Evolutionary conservation across 1,140 invertebrate species (phyloP), one percentile per base, ranked within the genome.

Genomic region (Scaptodrosophila lebanonensis): DNA sequence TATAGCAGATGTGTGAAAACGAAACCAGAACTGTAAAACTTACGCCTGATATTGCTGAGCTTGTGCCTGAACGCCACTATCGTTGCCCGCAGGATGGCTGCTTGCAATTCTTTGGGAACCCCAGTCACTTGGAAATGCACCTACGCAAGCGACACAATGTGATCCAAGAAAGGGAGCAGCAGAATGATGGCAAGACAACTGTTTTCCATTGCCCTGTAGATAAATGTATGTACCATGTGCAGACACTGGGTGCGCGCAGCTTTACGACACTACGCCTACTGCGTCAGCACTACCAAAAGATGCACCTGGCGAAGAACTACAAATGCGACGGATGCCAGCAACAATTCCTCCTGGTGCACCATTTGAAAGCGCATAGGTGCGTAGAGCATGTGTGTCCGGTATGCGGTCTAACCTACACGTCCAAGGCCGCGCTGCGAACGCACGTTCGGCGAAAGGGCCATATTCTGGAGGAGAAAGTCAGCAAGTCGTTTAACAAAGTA

Each of bases 241-340:
- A 53, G 5, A 11, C 25, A 1, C 13, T 33, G 13, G 45, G 12
- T 0, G 22, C 33, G 4, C 63, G 75, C 0, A 60, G 66, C 7
- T 88, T 88, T 48, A 60, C 70, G 47, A 72, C 59, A 17, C 45
- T 88, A 0, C 87, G 87, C 15, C 43, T 70, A 5, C 38, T 88
- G 27, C 85, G 87, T 12, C 85, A 92, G 87, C 91, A 92, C 68
- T 92, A 90, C 58, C 84, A 91, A 33, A 92, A 92, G 77, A 89
- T 89, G 5, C 91, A 92, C 52, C 88, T 89, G 7, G 85, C 88
- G 7, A 92, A 91, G 83, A 88, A 68, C 4, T 88, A 87, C 63
- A 64, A 70, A 7, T 92, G 91, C 65, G 66, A 61, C 2, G 70
- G 67, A 15, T 92, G 91, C 54, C 65, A 87, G 1, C 91, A 91